Evolutionary conservation across 2,113 vertebrate genomes (phyloP).

Genomic region (Cervus canadensis): DNA sequence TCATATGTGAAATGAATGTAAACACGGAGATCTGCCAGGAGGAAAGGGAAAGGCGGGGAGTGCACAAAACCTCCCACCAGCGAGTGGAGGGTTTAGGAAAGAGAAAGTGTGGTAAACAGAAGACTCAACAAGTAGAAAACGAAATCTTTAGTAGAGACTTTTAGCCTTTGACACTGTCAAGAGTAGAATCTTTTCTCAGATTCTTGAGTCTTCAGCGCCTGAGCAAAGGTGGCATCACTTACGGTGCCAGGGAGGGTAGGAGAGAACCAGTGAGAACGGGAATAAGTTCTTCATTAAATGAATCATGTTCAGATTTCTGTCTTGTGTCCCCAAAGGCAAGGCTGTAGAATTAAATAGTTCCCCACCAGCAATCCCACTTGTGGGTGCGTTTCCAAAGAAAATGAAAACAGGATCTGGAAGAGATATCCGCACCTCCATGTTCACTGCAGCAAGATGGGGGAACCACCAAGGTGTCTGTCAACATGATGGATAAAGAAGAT

Average conservation of each 20-base stretch:
- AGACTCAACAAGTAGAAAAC: neutral
- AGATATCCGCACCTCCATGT: neutral
- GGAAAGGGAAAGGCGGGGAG: neutral
- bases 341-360: neutral
- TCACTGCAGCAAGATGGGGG: neutral
- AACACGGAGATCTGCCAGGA: neutral
- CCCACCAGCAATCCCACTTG: neutral
- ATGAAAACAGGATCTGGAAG: neutral
- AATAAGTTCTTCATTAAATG: neutral
- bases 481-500: neutral
- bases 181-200: neutral
- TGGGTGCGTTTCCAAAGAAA: neutral
- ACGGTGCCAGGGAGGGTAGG: rapidly evolving
- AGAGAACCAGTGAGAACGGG: neutral
- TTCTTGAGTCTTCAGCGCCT: neutral
- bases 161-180: neutral
- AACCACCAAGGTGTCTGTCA: neutral
- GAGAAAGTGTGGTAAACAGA: neutral
- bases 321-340: neutral
- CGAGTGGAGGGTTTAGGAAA: neutral
- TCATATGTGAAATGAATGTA: neutral
- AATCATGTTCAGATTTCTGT: neutral
- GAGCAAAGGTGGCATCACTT: neutral
- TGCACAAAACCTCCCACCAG: neutral
- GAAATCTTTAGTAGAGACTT: neutral